Base-by-base conservation (phyloP, 2,797 vertebrate species). In the Basileuterus tristriatus region DNA sequence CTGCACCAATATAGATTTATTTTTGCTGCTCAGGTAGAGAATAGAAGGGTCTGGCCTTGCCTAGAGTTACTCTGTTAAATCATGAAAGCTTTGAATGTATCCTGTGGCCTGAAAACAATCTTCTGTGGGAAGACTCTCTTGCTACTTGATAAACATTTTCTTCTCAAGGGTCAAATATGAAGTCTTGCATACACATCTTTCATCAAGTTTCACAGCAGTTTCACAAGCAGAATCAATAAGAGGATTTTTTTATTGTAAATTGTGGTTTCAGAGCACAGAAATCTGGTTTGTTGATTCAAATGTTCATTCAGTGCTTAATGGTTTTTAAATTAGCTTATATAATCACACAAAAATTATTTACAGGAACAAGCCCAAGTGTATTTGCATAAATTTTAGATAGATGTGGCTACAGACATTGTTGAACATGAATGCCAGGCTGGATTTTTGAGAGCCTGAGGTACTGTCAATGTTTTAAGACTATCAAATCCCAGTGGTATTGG, bases 251-350 rank as follows among this genome's bases (percentile, higher is more conserved):
- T 11, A 52, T 64, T 47, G 37, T 60, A 65, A 75, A 58, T 74
- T 75, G 37, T 94, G 67, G 44, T 70, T 94, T 96, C 56, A 83
- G 49, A 83, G 34, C 83, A 87, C 34, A 70, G 70, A 84, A 89
- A 68, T 56, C 56, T 64, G 27, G 1, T 78, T 64, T 89, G 65
- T 71, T 85, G 47, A 86, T 78, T 71, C 18, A 85, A 91, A 77
- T 47, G 24, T 77, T 77, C 43, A 37, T 70, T 89, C 71, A 32
- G 7, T 50, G 15, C 29, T 78, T 78, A 94, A 80, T 50, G 39
- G 18, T 36, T 96, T 94, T 91, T 78, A 91, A 92, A 87, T 83
- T 83, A 85, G 55, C 62, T 68, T 68, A 30, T 89, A 83, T 36
- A 78, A 77, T 85, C 50, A 37, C n/a, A 68, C 34, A 89, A 74